Base-by-base conservation (phyloP, 2,797 vertebrate species). In the Fistularia commersonii region DNA sequence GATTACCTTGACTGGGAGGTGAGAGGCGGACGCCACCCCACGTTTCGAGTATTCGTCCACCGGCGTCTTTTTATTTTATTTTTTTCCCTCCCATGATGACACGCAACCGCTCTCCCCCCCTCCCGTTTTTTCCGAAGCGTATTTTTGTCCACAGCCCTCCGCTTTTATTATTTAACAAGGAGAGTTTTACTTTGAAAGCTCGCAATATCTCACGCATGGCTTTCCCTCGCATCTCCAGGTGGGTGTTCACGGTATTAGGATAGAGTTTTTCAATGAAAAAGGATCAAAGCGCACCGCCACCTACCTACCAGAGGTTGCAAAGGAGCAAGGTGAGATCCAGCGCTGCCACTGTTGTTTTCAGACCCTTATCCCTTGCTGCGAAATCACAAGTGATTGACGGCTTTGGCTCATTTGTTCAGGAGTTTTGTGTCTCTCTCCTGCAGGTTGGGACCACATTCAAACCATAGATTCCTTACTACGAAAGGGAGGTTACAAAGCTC, bases 191-290 rank as follows among this genome's bases (percentile, higher is more conserved):
- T 38, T 58, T 41, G 62, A 11, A 32, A n/a, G n/a, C n/a, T n/a
- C n/a, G n/a, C n/a, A n/a, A n/a, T n/a, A n/a, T n/a, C 33, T 11
- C 1, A 8, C 15, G 38, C 8, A 8, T 36, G 8, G 2, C 37
- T 8, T 36, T 58, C 11, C 56, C n/a, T 64, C 62, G 35, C 37
- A 85, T 84, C 90, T 9, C 67, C 85, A 99, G 97, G 97, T 99
- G 93, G 97, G 97, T 92, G 94, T 99, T 86, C 97, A 99, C 81
- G 97, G 97, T 90, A 99, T 99, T 96, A 97, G 97, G 91, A 99
- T 99, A 97, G 97, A 99, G 88, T 99, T 99, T 97, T 98, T 98
- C 94, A 99, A 96, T 91, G 97, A 99, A 93, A 99, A 99, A 95
- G 97, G 97, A 96, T 99, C 97, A 91, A 99, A 99, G 88, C 96